Evolutionary conservation across 2,888 invertebrate species (phyloP).

Genomic region (Pachydiplax longipennis): DNA sequence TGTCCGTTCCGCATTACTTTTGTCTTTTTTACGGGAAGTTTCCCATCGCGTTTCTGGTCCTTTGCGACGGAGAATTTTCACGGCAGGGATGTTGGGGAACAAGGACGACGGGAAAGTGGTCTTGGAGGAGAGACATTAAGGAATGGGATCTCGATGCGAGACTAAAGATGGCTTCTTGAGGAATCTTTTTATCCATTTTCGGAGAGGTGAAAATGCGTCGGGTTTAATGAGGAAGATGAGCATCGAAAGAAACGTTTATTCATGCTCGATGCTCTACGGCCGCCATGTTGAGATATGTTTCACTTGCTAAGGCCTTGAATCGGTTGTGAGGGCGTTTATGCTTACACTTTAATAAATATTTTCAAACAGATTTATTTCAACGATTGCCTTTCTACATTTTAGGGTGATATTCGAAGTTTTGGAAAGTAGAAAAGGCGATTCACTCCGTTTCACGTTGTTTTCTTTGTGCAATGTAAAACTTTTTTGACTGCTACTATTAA

Average conservation of each 20-base stretch:
- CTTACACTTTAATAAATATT: too few species aligned
- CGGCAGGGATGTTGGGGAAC: background rate
- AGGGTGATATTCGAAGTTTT: too few species aligned
- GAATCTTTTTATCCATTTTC: background rate
- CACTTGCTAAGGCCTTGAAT: too few species aligned
- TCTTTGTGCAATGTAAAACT: too few species aligned
- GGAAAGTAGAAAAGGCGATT: too few species aligned
- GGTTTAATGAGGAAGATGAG: background rate
- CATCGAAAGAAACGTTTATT: background rate
- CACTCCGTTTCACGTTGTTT: too few species aligned
- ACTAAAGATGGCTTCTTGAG: background rate
- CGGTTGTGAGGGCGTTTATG: too few species aligned
- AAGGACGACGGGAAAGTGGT: background rate
- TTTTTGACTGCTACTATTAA: too few species aligned
- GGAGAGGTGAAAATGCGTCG: background rate
- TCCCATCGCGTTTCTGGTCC: background rate
- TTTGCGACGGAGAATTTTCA: background rate
- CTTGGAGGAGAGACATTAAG: background rate
- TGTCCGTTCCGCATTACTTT: background rate
- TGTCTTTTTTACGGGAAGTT: background rate
- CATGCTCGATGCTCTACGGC: background rate
- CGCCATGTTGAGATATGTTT: background rate
- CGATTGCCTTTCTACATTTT: too few species aligned
- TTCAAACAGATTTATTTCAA: too few species aligned
- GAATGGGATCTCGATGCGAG: background rate